Base-by-base conservation (phyloP, 2,113 vertebrate species). In the Callipepla squamata region DNA sequence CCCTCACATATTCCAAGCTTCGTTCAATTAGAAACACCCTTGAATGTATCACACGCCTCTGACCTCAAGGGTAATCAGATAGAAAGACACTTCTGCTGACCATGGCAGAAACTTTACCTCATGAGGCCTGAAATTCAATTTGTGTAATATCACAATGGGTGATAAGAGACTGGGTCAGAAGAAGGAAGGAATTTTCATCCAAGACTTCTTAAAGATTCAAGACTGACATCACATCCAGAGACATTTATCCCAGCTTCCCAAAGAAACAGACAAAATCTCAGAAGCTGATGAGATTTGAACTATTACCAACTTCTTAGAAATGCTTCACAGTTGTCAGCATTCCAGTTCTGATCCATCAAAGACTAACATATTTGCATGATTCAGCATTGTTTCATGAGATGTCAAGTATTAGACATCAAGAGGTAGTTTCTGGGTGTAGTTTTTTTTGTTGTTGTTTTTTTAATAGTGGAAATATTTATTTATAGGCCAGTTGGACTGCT, bases 31-130 rank as follows among this genome's bases (percentile, higher is more conserved):
- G 95, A 95, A 94, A 92, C 87, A 81, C 92, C 94, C 66, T 73
- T 58, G 92, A 95, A 95, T 88, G 80, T 50, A 91, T 90, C 93
- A 94, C 7, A 21, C 80, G 58, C 23, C 83, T 74, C 85, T 93
- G 90, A 92, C 85, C 94, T 78, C 94, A 70, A 44, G 89, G 90
- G 93, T 91, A 92, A 94, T 94, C 90, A 92, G 57, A 94, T 58
- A 40, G 85, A 92, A 83, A 88, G 85, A 79, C 75, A 70, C 50
- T 96, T 95, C 57, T 95, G 91, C 87, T 2, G 9, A 95, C 90
- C 91, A 61, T 13, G 90, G 89, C 91, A 95, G 73, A 95, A 95
- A 91, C 68, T 78, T 83, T 23, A 91, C 65, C 61, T 85, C 85
- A 6, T 3, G 7, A 91, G 65, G 57, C 73, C 85, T 34, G 26